Evolutionary conservation across 2,888 invertebrate genomes (phyloP).

Genomic region (Tetragnatha montana): DNA sequence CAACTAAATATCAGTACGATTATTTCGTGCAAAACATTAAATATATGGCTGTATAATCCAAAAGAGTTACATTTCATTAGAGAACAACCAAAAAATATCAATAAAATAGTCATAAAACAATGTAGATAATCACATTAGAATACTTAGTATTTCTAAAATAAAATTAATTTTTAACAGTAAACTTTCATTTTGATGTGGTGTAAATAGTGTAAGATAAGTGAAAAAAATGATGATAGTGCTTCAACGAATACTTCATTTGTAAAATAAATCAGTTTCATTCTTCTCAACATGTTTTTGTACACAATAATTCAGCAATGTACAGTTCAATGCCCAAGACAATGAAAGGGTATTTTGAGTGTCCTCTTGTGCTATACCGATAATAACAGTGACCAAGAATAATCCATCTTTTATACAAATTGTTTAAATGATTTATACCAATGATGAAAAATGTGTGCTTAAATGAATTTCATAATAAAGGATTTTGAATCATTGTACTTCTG

Average conservation of each 20-base stretch:
- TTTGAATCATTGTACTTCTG: slow-evolving; percentile 30
- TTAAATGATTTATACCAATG: slow-evolving; percentile 62
- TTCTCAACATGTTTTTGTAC: slow-evolving; percentile 48
- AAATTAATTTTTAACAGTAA: too few species aligned
- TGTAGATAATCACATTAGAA: too few species aligned
- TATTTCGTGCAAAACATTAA: too few species aligned
- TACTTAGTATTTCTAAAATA: too few species aligned
- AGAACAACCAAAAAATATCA: too few species aligned
- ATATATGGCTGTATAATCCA: too few species aligned
- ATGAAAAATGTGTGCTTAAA: slow-evolving; percentile 36
- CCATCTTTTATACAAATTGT: slow-evolving; percentile 60
- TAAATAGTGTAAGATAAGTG: slow-evolving; percentile 56
- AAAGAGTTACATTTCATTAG: too few species aligned
- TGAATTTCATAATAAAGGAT: slow-evolving; percentile 63
- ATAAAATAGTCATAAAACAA: too few species aligned
- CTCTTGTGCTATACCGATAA: slow-evolving; percentile 37
- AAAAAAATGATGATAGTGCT: slow-evolving; percentile 14
- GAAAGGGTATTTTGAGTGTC: slow-evolving; percentile 53
- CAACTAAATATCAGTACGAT: too few species aligned
- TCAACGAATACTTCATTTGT: slow-evolving; percentile 61
- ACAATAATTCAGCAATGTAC: slow-evolving; percentile 54
- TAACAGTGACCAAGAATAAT: slow-evolving; percentile 33
- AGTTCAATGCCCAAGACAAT: slow-evolving; percentile 48
- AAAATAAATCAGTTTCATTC: slow-evolving; percentile 47
- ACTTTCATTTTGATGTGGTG: slow-evolving; percentile 9